Evolutionary conservation across 2,797 vertebrate genomes (phyloP).

Genomic region (Scomberomorus guttatus): DNA sequence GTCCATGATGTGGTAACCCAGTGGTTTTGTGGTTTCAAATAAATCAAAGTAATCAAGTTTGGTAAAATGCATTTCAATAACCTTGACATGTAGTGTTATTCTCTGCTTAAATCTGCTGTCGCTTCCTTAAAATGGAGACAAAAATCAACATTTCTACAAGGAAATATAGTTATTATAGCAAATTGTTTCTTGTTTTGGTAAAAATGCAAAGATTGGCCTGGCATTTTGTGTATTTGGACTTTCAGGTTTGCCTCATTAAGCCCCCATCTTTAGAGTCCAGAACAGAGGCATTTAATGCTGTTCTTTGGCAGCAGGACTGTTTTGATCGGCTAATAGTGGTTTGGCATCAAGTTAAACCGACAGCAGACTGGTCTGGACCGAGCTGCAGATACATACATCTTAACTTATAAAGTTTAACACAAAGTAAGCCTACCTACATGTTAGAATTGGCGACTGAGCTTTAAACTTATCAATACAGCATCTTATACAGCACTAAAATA

Average conservation of each 20-base stretch:
- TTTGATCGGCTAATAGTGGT: slow-evolving; percentile 35
- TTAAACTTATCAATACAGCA: background rate
- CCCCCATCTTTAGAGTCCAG: slow-evolving; percentile 7
- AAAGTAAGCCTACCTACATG: background rate
- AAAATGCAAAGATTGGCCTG: background rate
- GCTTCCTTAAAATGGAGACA: background rate
- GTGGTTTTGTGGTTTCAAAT: slow-evolving; percentile 42
- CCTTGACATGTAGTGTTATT: background rate
- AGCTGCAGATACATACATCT: slow-evolving; percentile 2
- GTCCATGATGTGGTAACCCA: slow-evolving; percentile 39
- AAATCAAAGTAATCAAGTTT: slow-evolving; percentile 50
- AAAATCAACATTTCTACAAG: background rate
- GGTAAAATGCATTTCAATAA: slow-evolving; percentile 1
- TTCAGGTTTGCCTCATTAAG: background rate
- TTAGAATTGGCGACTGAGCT: background rate
- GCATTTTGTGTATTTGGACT: background rate
- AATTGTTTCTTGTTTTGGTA: background rate
- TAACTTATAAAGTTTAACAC: slow-evolving; percentile 50
- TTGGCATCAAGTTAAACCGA: slow-evolving; percentile 31
- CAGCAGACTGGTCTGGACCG: background rate
- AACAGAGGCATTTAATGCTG: slow-evolving; percentile 18
- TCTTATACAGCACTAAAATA: background rate
- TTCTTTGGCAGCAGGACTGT: slow-evolving; percentile 30
- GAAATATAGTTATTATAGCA: background rate
- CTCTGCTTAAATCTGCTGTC: background rate